Conservation (phyloP, 1,140 invertebrate genomes). For the Kradibia gibbosae region DNA sequence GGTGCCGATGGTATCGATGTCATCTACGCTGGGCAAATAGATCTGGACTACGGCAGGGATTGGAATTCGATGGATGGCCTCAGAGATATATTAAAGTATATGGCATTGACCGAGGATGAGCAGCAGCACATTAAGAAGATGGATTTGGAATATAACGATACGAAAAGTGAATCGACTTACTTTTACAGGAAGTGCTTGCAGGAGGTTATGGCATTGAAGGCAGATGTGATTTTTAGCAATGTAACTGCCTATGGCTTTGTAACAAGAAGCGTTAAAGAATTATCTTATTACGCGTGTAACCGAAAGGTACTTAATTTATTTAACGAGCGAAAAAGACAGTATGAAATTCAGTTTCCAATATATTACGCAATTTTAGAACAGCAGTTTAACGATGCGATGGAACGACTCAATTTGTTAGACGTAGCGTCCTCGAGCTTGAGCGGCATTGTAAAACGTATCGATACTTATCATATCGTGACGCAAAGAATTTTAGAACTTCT, state of each 20-base stretch:
- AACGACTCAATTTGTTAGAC: neutral
- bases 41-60: neutral
- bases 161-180: neutral
- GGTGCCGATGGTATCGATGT: conserved; percentile 16
- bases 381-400: conserved; percentile 12
- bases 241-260: neutral
- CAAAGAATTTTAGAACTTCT: neutral
- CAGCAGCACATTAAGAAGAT: neutral
- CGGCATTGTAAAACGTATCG: neutral
- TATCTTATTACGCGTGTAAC: neutral
- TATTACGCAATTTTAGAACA: conserved; percentile 8
- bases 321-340: neutral
- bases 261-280: neutral
- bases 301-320: neutral
- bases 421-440: neutral
- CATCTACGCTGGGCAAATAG: neutral
- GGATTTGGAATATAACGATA: neutral
- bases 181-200: neutral
- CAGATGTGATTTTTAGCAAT: neutral
- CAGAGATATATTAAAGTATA: neutral
- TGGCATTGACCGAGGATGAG: neutral
- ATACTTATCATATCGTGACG: neutral
- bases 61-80: neutral
- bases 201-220: neutral
- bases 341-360: neutral